Base-by-base conservation (phyloP, 2,888 invertebrate genomes). In the Frankliniella fusca region DNA sequence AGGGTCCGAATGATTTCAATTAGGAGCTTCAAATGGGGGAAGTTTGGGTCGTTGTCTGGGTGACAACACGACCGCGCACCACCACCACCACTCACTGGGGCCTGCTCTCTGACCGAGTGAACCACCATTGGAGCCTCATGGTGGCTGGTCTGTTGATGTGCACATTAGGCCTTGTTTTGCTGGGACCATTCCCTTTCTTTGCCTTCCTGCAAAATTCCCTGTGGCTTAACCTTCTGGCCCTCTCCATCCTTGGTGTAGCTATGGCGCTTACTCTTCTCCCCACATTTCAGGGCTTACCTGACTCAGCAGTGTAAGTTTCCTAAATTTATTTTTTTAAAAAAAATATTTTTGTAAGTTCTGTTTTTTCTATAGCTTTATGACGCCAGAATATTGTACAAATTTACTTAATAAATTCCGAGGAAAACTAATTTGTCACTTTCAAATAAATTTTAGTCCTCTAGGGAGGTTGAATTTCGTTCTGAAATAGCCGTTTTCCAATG, bases 111-210 rank as follows among this genome's bases (percentile, higher is more conserved):
- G 93, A 93, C 86, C 90, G 90, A 89, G 89, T 86, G 86, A 90
- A 92, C 85, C 92, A 92, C 85, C 93, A 93, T 86, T 93, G 93
- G 93, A 91, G 92, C 80, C 92, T 94, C 91, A 93, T 94, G 93
- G 92, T 93, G 3, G 89, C 91, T 87, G 94, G 94, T 0, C 87
- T 94, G 81, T 88, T 93, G 82, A 86, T 92, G 76, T 92, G 92
- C 8, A 90, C 92, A 0, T 84, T 91, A 11, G 92, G 93, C 1
- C 87, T 94, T 38, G 86, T 94, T 48, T 88, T 94, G 23, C 88
- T 94, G 1, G 94, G 94, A 0, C 94, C 94, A 2, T 91, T 92
- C 82, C 93, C 93, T 2, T 89, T 89, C 82, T 89, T 92, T 80
- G 90, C 92, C 27, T 90, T 90, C 82, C 86, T 92, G 18, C 86